Evolutionary conservation across 2,113 vertebrate genomes (phyloP).

Genomic region (Equus quagga): DNA sequence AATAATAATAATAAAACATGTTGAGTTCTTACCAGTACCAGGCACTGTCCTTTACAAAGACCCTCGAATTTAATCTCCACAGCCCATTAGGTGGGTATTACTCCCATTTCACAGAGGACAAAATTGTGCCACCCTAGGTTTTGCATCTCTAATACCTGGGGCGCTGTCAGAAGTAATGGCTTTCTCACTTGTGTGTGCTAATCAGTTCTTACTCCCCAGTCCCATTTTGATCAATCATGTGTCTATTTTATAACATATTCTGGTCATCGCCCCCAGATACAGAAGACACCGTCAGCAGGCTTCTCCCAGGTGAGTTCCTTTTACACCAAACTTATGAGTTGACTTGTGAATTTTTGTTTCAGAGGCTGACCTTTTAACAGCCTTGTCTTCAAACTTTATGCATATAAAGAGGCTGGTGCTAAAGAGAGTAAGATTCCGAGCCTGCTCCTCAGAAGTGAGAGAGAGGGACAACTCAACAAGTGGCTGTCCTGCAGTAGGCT

Average conservation of each 20-base stretch:
- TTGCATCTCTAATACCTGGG: background rate
- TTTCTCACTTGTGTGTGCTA: background rate
- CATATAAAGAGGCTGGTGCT: background rate
- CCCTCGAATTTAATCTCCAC: background rate
- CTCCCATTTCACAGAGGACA: background rate
- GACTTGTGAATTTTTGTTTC: background rate
- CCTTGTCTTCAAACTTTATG: background rate
- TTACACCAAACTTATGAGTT: background rate
- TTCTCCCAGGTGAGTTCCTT: background rate
- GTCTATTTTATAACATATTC: background rate
- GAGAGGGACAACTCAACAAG: background rate
- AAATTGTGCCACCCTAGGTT: background rate
- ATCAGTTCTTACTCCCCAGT: background rate
- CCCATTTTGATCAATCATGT: background rate
- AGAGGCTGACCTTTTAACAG: background rate
- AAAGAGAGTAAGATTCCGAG: background rate
- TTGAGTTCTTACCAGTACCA: background rate
- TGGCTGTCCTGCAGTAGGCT: background rate
- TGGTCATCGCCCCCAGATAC: background rate
- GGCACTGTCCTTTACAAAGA: background rate
- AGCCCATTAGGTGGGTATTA: background rate
- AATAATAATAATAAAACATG: background rate
- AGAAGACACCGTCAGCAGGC: background rate
- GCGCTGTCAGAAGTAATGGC: background rate
- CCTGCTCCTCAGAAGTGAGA: background rate